These are phyloP conservation scores for Lucifuga dentata DNA, from an alignment of 2,113 vertebrate species.

Conservation along the genomic window DNA sequence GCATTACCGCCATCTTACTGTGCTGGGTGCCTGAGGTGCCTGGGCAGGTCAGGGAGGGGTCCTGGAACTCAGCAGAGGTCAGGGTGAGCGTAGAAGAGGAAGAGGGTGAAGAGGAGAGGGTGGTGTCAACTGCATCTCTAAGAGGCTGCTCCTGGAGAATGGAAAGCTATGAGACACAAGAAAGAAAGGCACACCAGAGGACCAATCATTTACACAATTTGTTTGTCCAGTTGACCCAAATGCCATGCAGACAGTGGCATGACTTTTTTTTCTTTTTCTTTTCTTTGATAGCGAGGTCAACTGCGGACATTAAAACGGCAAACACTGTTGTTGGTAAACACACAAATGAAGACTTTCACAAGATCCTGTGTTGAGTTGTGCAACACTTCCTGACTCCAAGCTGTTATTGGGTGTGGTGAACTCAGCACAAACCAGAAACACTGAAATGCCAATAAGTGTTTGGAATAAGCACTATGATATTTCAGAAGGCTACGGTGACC, in stretches of 20 bases:
- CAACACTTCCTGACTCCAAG: slow-evolving; percentile 75
- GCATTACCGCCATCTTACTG: slow-evolving; percentile 59
- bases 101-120: slow-evolving; percentile 8
- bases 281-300: too few species aligned
- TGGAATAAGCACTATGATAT: slow-evolving; percentile 6
- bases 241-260: not conserved
- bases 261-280: too few species aligned
- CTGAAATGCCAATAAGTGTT: slow-evolving; percentile 8
- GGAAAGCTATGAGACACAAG: slow-evolving; percentile 61
- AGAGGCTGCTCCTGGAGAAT: slow-evolving; percentile 87
- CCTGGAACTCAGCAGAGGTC: slow-evolving; percentile 26
- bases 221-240: not conserved
- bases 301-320: too few species aligned
- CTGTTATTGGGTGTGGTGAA: slow-evolving; percentile 65
- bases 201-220: not conserved
- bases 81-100: slow-evolving; percentile 33
- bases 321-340: slow-evolving; percentile 52
- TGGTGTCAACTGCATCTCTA: slow-evolving; percentile 81
- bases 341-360: slow-evolving; percentile 70
- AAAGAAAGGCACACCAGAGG: slow-evolving; percentile 6
- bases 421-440: slow-evolving; percentile 5
- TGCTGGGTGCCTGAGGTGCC: slow-evolving; percentile 72
- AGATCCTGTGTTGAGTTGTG: slow-evolving; percentile 68
- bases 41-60: slow-evolving; percentile 59
- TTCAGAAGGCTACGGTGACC: not conserved